Percentiles rank a stretch among this genome's conserved stretches.
Conservation (phyloP, 2,888 invertebrate species). For the Apantesis nais region DNA sequence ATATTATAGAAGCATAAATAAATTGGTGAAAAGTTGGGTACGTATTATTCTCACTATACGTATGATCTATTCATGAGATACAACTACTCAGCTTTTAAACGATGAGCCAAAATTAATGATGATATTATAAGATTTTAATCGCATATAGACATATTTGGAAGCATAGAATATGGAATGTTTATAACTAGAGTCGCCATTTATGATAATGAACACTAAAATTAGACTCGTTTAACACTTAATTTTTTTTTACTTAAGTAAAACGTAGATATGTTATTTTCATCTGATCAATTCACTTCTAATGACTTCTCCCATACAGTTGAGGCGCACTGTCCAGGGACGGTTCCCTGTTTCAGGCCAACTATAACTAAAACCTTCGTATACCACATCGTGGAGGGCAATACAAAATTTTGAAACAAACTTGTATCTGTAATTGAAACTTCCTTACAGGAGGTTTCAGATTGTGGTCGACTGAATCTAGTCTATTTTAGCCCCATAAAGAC, state of each 20-base stretch:
- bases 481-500: too few species aligned
- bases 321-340: neutral
- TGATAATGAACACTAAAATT: constrained; percentile 24
- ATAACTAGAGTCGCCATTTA: constrained; percentile 29
- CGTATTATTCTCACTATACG: neutral
- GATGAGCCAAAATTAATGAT: neutral
- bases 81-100: neutral
- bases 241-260: constrained; percentile 16
- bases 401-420: too few species aligned
- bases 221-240: constrained; percentile 29
- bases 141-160: neutral
- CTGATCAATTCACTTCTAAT: neutral
- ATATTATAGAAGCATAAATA: too few species aligned
- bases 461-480: too few species aligned
- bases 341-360: neutral
- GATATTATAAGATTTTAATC: neutral
- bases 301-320: neutral
- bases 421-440: too few species aligned
- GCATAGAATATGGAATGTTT: constrained; percentile 19
- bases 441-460: too few species aligned
- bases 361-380: neutral
- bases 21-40: neutral
- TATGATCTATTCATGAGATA: neutral
- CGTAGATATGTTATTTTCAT: constrained; percentile 1
- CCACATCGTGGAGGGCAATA: neutral